Base-by-base conservation (phyloP, 2,797 vertebrate species). In the Lagocephalus sceleratus region DNA sequence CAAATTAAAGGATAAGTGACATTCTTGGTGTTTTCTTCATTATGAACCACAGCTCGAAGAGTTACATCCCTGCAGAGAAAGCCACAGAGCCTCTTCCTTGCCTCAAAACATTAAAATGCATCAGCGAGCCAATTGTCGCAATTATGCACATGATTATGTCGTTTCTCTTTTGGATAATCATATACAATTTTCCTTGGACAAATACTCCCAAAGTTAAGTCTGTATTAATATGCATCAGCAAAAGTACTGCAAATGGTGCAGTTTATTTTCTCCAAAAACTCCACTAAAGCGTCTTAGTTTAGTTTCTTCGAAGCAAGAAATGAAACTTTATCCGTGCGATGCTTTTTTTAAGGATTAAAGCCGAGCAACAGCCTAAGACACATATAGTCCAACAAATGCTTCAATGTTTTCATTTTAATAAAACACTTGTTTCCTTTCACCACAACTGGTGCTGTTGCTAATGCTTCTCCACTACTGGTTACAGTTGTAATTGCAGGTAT, bases 291-390 rank as follows among this genome's bases (percentile, higher is more conserved):
- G n/a, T 21, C 42, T 10, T 11, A 43, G 26, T n/a, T 15, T 22
- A 0, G 17, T 32, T 17, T 26, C 19, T 41, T n/a, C 12, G 10
- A 52, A 22, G n/a, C 40, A 6, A n/a, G 8, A 44, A 53, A 47
- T 19, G 1, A 50, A 44, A 40, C 46, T 25, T n/a, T n/a, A 25
- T 23, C 16, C 17, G 16, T 25, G 5, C n/a, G 22, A 25, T 15
- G 5, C n/a, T 15, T 9, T n/a, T 47, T 55, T 22, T 40, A 39
- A 39, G 15, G 44, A 53, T 49, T 64, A 42, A 47, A 32, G n/a
- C 41, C 23, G 16, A 29, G 5, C 10, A 9, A 21, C 39, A 40
- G 40, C 29, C 32, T 16, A 10, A 48, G 22, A 49, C 20, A 52
- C 3, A 2, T 29, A 25, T 25, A 29, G 6, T 29, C 9, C 11